Conservation (phyloP, 2,888 invertebrate species). For the Sarcophaga caerulescens region DNA sequence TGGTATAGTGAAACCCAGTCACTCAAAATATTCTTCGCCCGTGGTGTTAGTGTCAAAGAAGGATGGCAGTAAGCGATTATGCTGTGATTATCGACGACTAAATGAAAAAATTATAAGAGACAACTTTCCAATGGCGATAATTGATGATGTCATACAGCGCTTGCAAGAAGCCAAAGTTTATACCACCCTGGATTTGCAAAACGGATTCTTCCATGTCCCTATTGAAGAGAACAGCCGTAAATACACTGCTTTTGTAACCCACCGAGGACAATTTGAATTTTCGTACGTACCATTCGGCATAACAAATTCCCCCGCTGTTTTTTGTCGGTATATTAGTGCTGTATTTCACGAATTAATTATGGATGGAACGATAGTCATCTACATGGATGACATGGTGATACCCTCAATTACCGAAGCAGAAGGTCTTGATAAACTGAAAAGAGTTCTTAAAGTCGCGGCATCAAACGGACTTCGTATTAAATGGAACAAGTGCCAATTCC, state of each 20-base stretch:
- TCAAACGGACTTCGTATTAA: conserved; percentile 49
- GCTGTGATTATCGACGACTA: conserved; percentile 60
- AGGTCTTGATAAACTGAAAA: conserved; percentile 37
- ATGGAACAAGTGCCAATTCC: conserved; percentile 64
- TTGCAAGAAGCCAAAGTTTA: conserved; percentile 48
- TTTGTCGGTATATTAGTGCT: conserved; percentile 41
- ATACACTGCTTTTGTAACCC: conserved; percentile 64
- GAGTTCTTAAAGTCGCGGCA: conserved; percentile 47
- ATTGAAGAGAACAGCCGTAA: conserved; percentile 53
- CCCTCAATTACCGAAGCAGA: conserved; percentile 51
- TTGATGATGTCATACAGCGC: conserved; percentile 64
- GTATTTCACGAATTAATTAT: conserved; percentile 45
- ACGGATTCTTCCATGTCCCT: conserved; percentile 68
- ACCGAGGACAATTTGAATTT: conserved; percentile 66
- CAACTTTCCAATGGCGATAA: conserved; percentile 61
- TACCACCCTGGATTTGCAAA: conserved; percentile 61
- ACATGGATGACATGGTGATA: conserved; percentile 61
- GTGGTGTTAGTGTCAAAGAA: conserved; percentile 64
- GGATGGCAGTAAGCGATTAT: conserved; percentile 55
- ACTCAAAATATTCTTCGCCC: conserved; percentile 74
- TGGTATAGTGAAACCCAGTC: conserved; percentile 69
- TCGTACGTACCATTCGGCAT: conserved; percentile 66
- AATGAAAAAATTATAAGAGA: conserved; percentile 65
- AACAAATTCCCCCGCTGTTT: conserved; percentile 52
- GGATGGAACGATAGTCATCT: conserved; percentile 37